Evolutionary conservation across 2,797 vertebrate genomes (phyloP), one percentile per base, ranked within the genome.

Genomic region (Sphenodon punctatus): DNA sequence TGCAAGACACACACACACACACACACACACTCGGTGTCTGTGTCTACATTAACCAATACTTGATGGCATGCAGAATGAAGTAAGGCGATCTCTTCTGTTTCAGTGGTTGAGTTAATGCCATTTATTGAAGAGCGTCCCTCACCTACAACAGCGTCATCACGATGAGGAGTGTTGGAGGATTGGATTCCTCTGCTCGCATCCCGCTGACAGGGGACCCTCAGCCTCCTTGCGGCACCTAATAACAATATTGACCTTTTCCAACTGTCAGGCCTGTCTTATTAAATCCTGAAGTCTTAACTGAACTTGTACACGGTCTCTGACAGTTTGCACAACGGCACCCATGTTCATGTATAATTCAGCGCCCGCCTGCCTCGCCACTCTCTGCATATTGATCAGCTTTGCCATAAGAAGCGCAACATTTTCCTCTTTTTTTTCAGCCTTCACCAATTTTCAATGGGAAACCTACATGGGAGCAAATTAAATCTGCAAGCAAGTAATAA

Each of bases 291-390:
- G 92, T 90, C 92, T 91, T 88, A 86, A 88, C 85, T 76, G 90
- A 78, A 38, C 86, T 79, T 85, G 91, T 89, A 80, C 72, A 75
- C 25, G 12, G 84, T 53, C 89, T 63, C 68, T 67, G 82, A 86
- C 59, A 38, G 90, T 75, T 85, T 89, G 90, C 88, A 91, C 84
- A 4, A 91, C 84, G 4, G 15, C 84, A 80, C 93, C 88, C 78
- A 48, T 87, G 90, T 32, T 89, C 86, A 80, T 93, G 90, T 77
- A 89, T 93, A 94, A 95, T 95, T 91, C 91, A 94, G 87, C 60
- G 68, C 53, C 22, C 43, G 64, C 46, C 58, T 3, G 56, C 42
- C 58, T 70, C 80, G 53, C 63, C 45, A 10, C 7, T 43, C 36
- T 74, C 74, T 66, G 84, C 59, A 90, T 75, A 84, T 82, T 85